phyloP scores from a whole-genome alignment of 1,140 invertebrate genomes.

The Aradophagus sp. region DNA sequence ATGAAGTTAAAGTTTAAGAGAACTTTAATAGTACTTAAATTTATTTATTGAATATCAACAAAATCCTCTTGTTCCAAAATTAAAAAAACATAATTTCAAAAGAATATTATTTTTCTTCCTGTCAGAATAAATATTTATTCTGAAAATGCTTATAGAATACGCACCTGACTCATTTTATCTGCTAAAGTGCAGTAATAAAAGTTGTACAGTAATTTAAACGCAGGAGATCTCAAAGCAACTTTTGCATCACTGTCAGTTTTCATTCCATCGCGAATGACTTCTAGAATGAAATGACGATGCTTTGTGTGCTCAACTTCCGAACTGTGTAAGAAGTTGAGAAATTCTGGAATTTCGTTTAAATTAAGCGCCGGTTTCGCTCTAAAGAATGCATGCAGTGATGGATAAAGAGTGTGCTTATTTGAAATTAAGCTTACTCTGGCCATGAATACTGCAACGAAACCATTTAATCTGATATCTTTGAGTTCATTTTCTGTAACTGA shows the following conservation, averaged over 20 bases:
- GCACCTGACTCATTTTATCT: conserved; percentile 75
- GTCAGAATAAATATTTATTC: too few relatives aligned
- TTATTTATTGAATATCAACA: conserved; percentile 13
- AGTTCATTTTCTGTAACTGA: conserved; percentile 10
- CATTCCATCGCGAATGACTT: conserved; percentile 80
- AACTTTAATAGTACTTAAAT: conserved; percentile 4
- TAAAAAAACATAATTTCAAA: conserved; percentile 1
- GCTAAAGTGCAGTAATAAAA: conserved; percentile 73
- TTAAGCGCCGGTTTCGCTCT: conserved; percentile 81
- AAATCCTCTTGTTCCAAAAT: too few relatives aligned
- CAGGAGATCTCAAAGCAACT: conserved; percentile 76
- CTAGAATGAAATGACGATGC: conserved; percentile 81
- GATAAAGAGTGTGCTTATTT: conserved; percentile 80
- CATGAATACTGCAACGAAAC: conserved; percentile 82
- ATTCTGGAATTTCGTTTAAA: conserved; percentile 84
- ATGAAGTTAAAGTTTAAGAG: too few relatives aligned
- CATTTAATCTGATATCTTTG: conserved; percentile 77
- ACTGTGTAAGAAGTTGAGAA: conserved; percentile 83
- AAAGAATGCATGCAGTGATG: conserved; percentile 81
- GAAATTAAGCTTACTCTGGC: conserved; percentile 79
- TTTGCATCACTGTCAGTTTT: conserved; percentile 77
- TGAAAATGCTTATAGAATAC: too few relatives aligned
- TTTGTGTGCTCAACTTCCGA: conserved; percentile 78
- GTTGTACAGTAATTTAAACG: conserved; percentile 78
- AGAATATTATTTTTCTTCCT: too few relatives aligned